Conservation (phyloP, 2,797 vertebrate genomes). For the Bradypodion ventrale region DNA sequence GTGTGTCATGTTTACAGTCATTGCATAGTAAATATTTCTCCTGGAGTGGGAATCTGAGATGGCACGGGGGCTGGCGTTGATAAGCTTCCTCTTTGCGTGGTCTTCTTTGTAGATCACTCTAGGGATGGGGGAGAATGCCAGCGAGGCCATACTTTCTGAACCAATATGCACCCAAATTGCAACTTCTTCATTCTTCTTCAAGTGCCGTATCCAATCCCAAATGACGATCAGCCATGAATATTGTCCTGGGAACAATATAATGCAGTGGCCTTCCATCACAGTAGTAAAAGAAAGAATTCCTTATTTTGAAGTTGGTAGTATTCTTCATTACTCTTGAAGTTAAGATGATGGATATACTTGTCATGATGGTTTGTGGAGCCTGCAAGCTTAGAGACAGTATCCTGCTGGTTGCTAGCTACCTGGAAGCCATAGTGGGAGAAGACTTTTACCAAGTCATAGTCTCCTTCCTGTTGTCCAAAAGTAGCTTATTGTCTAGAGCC, state of each 20-base stretch:
- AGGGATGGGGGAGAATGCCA: not conserved
- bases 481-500: not conserved
- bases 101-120: not conserved
- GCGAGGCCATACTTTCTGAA: not conserved
- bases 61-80: not conserved
- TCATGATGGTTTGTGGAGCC: not conserved
- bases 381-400: not conserved
- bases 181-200: too few relatives aligned
- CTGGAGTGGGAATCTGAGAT: constrained; percentile 6
- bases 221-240: too few relatives aligned
- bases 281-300: not conserved
- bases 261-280: too few relatives aligned
- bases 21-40: constrained; percentile 30
- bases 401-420: not conserved
- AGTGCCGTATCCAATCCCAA: too few relatives aligned
- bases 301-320: not conserved
- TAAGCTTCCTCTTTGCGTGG: not conserved
- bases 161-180: too few relatives aligned
- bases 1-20: not conserved
- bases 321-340: not conserved
- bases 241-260: too few relatives aligned
- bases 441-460: too few relatives aligned
- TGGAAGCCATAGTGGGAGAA: not conserved
- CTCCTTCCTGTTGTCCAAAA: too few relatives aligned
- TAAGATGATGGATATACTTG: not conserved